phyloP scores from a whole-genome alignment of 92 coral and sea anemone genomes.

The Actinostola sp. region DNA sequence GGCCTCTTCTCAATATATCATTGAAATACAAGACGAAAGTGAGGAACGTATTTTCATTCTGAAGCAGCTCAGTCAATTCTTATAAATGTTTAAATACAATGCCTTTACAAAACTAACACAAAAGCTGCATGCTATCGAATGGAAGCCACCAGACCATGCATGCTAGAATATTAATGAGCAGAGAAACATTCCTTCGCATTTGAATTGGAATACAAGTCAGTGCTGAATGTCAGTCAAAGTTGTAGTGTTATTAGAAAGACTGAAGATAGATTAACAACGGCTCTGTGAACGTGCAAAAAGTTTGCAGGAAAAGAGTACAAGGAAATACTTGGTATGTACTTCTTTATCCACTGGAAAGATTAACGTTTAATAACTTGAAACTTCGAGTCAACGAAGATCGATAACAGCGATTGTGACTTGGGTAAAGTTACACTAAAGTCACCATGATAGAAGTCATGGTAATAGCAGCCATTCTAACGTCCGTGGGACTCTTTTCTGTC shows the following conservation, averaged over 20 bases:
- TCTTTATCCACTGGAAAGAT: background rate
- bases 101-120: slow-evolving; percentile 11
- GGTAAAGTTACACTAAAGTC: background rate
- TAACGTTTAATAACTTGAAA: background rate
- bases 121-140: background rate
- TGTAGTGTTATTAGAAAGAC: background rate
- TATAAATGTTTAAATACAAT: slow-evolving; percentile 24
- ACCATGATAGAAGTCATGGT: slow-evolving; percentile 7
- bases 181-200: too few relatives aligned
- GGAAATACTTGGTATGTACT: background rate
- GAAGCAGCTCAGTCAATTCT: too few relatives aligned
- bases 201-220: background rate
- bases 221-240: background rate
- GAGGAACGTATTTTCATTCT: too few relatives aligned
- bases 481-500: slow-evolving; percentile 11
- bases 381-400: background rate
- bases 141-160: slow-evolving; percentile 28
- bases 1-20: too few relatives aligned
- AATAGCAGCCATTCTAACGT: background rate
- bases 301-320: background rate
- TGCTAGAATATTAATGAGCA: slow-evolving; percentile 29
- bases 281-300: background rate
- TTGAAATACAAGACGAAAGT: too few relatives aligned
- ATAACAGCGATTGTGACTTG: background rate
- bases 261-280: background rate